Evolutionary conservation across 2,113 vertebrate species (phyloP).

Genomic region (Semnornis frantzii): DNA sequence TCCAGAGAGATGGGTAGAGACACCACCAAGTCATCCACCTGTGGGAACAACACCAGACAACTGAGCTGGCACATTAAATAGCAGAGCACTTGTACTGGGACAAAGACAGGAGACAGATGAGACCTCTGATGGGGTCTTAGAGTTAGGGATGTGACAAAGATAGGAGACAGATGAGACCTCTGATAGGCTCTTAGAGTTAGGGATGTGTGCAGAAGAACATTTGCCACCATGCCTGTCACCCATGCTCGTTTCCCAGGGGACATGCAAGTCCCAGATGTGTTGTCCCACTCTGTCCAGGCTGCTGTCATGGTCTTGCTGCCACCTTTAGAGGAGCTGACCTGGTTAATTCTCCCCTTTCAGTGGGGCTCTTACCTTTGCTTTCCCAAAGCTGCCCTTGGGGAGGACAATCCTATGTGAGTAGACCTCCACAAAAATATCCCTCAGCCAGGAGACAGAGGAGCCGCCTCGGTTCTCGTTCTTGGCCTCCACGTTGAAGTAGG

Average conservation of each 20-base stretch:
- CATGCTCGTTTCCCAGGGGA: accelerated
- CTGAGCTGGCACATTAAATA: accelerated
- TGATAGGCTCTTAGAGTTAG: accelerated
- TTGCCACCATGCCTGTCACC: accelerated
- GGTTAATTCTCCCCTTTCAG: neutral
- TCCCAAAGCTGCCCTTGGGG: slow-evolving; percentile 88
- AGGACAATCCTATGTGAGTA: slow-evolving; percentile 91
- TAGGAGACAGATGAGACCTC: accelerated
- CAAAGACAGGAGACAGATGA: accelerated
- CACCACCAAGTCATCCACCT: slow-evolving; percentile 93
- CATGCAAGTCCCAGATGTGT: accelerated
- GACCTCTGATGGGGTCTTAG: accelerated
- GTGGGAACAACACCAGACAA: neutral
- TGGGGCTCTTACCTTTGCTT: slow-evolving; percentile 84
- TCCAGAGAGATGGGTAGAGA: slow-evolving; percentile 91
- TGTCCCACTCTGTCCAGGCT: accelerated
- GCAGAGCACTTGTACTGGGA: neutral
- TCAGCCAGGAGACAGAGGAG: slow-evolving; percentile 92
- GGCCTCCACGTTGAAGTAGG: slow-evolving; percentile 95
- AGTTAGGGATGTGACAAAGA: accelerated
- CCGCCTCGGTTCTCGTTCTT: slow-evolving; percentile 94
- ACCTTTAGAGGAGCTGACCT: accelerated
- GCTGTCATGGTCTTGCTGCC: accelerated
- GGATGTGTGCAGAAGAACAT: neutral
- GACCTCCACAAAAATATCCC: slow-evolving; percentile 92